phyloP scores from a whole-genome alignment of 2,888 invertebrate genomes.

The Diplazon laetatorius region DNA sequence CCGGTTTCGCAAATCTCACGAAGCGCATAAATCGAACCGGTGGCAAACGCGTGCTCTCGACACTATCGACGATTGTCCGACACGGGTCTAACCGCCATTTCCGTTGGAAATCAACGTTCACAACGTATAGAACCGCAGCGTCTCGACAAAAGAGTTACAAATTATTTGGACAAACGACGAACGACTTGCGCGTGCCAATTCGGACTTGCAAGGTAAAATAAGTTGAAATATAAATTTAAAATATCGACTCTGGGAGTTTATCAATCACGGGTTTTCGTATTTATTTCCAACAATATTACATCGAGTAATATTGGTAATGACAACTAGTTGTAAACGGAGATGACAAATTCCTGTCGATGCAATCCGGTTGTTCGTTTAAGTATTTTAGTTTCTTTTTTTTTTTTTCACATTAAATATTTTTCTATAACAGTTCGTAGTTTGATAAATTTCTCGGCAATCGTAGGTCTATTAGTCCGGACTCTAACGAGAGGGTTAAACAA shows the following conservation, averaged over 20 bases:
- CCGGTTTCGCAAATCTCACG: neutral
- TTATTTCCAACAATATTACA: too few species aligned
- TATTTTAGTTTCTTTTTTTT: conserved; percentile 30
- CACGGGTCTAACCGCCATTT: conserved; percentile 54
- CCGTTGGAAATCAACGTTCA: too few species aligned
- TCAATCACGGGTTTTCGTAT: too few species aligned
- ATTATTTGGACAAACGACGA: conserved; percentile 64
- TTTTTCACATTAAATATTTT: conserved; percentile 21
- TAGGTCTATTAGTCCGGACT: conserved; percentile 58
- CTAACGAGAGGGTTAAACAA: conserved; percentile 66
- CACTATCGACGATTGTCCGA: conserved; percentile 62
- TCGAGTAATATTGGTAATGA: too few species aligned
- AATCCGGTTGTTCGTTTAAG: conserved; percentile 28
- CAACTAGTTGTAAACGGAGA: neutral
- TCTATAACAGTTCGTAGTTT: conserved; percentile 39
- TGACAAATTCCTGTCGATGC: conserved; percentile 41
- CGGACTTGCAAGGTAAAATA: too few species aligned
- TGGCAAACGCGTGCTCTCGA: conserved; percentile 28
- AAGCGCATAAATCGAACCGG: neutral
- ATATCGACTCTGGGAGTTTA: too few species aligned
- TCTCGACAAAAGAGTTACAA: conserved; percentile 51
- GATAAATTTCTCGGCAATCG: conserved; percentile 61
- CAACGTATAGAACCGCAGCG: conserved; percentile 16
- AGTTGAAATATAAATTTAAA: too few species aligned
- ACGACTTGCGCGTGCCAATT: too few species aligned